Evolutionary conservation across 2,797 vertebrate genomes (phyloP).

Genomic region (Danio choprae): DNA sequence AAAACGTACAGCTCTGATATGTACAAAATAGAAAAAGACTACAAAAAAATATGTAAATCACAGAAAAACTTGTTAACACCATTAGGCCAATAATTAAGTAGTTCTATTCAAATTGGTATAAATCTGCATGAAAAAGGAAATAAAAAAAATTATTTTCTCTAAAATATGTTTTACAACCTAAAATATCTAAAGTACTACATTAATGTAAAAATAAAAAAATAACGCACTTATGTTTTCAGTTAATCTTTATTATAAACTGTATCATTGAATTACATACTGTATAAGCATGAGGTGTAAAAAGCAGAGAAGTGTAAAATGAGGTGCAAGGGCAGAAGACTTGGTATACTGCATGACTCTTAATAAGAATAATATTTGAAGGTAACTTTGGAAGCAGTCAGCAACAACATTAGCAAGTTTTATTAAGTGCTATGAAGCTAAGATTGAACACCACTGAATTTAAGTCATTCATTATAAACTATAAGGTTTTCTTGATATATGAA

Average conservation of each 20-base stretch:
- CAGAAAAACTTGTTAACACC: no score
- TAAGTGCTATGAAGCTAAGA: neutral
- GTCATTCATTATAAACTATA: neutral
- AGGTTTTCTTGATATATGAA: neutral
- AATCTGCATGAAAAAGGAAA: no score
- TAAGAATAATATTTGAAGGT: neutral
- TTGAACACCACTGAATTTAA: neutral
- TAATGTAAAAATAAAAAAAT: no score
- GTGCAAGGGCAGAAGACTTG: neutral
- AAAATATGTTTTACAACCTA: neutral
- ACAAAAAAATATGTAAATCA: no score
- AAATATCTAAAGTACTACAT: neutral
- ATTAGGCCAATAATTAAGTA: no score
- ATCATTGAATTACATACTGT: neutral
- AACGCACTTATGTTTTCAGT: neutral
- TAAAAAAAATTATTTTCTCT: neutral
- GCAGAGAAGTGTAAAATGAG: conserved; percentile 8
- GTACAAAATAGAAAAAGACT: no score
- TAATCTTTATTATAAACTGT: conserved; percentile 16
- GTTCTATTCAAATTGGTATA: no score
- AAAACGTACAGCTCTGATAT: no score
- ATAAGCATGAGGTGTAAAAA: neutral
- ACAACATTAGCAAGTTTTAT: neutral
- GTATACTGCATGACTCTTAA: neutral
- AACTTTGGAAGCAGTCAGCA: neutral